These are phyloP conservation scores for Paradisaea rubra DNA, from an alignment of 2,113 vertebrate genomes.

Conservation along the genomic window DNA sequence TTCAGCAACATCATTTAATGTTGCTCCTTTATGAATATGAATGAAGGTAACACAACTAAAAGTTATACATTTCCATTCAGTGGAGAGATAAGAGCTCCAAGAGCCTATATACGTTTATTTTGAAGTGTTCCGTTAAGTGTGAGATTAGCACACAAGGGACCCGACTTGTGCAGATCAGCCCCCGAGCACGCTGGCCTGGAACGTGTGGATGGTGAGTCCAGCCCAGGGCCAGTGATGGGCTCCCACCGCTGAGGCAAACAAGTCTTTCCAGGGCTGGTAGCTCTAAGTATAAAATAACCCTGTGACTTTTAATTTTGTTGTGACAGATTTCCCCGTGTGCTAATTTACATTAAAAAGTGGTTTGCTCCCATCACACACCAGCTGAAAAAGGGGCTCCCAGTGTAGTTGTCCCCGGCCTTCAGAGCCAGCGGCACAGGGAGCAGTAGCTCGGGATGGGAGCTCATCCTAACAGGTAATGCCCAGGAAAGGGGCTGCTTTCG, in stretches of 20 bases:
- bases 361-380: no score
- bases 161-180: neutral
- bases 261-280: no score
- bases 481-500: neutral
- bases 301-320: neutral
- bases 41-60: fast-evolving
- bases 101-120: neutral
- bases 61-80: neutral
- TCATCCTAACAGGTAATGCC: fast-evolving
- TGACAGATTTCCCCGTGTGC: fast-evolving
- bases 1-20: neutral
- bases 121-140: neutral
- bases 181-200: fast-evolving
- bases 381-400: neutral
- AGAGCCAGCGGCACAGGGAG: neutral
- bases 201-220: fast-evolving
- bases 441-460: fast-evolving
- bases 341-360: neutral
- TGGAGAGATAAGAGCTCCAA: neutral
- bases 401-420: fast-evolving
- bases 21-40: neutral
- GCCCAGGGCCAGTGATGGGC: neutral
- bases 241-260: fast-evolving
- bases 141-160: neutral
- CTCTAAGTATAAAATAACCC: neutral